These are phyloP conservation scores for Sebastiscus tertius DNA, from an alignment of 2,797 vertebrate species.

Conservation along the genomic window DNA sequence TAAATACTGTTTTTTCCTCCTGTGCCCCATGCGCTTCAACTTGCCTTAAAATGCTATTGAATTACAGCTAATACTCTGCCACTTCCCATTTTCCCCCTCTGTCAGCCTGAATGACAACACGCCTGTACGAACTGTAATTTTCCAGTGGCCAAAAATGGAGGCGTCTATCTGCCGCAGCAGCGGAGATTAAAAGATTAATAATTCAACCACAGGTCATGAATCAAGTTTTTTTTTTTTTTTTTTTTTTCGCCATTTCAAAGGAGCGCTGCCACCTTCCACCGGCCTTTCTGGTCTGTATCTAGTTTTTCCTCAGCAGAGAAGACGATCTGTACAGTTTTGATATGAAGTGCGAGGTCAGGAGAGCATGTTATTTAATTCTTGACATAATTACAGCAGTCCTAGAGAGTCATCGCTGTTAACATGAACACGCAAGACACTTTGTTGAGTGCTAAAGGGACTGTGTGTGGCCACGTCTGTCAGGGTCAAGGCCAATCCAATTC, in stretches of 20 bases:
- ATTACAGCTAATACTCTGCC: conserved; percentile 78
- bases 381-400: conserved; percentile 43
- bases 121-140: conserved; percentile 84
- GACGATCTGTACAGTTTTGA: conserved; percentile 35
- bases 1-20: background rate
- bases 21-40: conserved; percentile 39
- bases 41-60: conserved; percentile 77
- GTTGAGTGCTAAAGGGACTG: conserved; percentile 21
- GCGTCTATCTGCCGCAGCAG: conserved; percentile 81
- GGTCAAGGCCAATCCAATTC: conserved; percentile 65
- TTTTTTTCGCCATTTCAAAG: conserved; percentile 62
- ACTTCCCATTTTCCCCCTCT: conserved; percentile 69
- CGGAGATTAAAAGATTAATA: conserved; percentile 97
- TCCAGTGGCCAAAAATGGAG: conserved; percentile 86
- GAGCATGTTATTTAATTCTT: conserved; percentile 50
- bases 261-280: conserved; percentile 50
- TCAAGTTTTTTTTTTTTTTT: conserved; percentile 81
- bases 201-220: conserved; percentile 92
- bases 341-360: conserved; percentile 44
- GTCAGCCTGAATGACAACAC: conserved; percentile 78
- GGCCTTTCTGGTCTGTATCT: background rate
- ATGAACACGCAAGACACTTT: conserved; percentile 20
- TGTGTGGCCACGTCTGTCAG: conserved; percentile 22
- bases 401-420: conserved; percentile 31
- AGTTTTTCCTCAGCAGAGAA: background rate